Evolutionary conservation across 2,888 invertebrate species (phyloP).

Genomic region (Drosophila birchii): DNA sequence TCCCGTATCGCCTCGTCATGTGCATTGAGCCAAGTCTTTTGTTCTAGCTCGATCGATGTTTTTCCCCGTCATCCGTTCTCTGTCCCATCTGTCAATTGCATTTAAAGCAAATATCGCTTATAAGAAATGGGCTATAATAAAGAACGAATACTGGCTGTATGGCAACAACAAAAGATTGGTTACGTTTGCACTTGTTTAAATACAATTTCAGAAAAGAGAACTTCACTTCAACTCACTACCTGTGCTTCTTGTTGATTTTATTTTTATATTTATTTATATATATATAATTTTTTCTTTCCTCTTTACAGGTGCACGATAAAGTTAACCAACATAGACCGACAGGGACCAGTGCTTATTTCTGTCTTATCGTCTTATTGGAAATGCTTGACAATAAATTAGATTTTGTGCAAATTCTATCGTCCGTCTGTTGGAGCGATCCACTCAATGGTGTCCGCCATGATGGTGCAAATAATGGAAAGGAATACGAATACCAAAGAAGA

Average conservation of each 20-base stretch:
- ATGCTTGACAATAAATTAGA: constrained; percentile 77
- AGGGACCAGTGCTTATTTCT: constrained; percentile 30
- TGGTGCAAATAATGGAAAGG: constrained; percentile 38
- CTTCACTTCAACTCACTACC: constrained; percentile 16
- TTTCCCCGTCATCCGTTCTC: constrained; percentile 53
- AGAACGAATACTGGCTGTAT: constrained; percentile 21
- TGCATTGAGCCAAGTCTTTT: constrained; percentile 67
- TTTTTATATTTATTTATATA: constrained; percentile 11
- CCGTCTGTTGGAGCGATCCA: constrained; percentile 48
- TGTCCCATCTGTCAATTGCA: constrained; percentile 68
- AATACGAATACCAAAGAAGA: constrained; percentile 34
- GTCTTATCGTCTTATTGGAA: constrained; percentile 65
- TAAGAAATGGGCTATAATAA: constrained; percentile 50
- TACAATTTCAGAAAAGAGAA: constrained; percentile 51
- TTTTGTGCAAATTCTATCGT: constrained; percentile 69
- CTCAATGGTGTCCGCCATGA: constrained; percentile 58
- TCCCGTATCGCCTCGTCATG: constrained; percentile 21
- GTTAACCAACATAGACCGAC: constrained; percentile 47
- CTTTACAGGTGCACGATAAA: constrained; percentile 70
- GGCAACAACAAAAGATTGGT: constrained; percentile 64
- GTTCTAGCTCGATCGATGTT: constrained; percentile 61
- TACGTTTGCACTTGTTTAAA: constrained; percentile 74
- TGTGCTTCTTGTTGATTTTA: constrained; percentile 25
- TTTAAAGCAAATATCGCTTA: constrained; percentile 58
- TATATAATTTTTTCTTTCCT: constrained; percentile 23